Base-by-base conservation (phyloP, 2,888 invertebrate species). In the Odontocolon sp. region DNA sequence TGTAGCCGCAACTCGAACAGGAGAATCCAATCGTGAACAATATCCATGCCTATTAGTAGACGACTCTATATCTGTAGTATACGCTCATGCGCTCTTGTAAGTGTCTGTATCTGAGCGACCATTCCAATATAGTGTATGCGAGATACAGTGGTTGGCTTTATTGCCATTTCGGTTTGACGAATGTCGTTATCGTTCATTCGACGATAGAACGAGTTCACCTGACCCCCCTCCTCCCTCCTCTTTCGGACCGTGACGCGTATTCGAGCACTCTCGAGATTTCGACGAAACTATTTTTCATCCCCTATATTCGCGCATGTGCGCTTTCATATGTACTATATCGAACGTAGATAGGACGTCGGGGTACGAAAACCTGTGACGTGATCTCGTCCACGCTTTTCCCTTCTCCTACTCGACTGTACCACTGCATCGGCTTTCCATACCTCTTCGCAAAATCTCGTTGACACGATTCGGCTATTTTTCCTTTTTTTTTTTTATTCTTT, bases 381-480 rank as follows among this genome's bases (percentile, higher is more conserved):
- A 61, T 70, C 57, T 56, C 40, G 8, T 26, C 36, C 9, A 28
- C 33, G 52, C n/a, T 31, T 31, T 50, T 18, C 56, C 14, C 36
- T 50, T 71, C 61, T 38, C 50, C 50, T 66, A n/a, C n/a, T n/a
- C n/a, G n/a, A n/a, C n/a, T n/a, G n/a, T n/a, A 76, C 67, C 66
- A 54, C 70, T 14, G 63, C 67, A 63, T 77, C 71, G 76, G 56
- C 33, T 71, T 71, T 71, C 57, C 75, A 70, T 59, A 61, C 64
- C 71, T 77, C 71, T 68, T 40, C 61, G 38, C 42, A 14, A 68
- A 77, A 71, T 71, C 71, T 67, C 67, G 71, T 77, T 68, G 76
- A 71, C 71, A 71, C 76, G 71, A 71, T 77, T 77, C 42, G 4
- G 71, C 57, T 57, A 77, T 77, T 77, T 77, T n/a, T n/a, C n/a